A percentile compares a stretch with the other conserved stretches of the same genome.
Evolutionary conservation across 2,797 vertebrate genomes (phyloP).

Genomic region (Spinibarbus caldwelli): DNA sequence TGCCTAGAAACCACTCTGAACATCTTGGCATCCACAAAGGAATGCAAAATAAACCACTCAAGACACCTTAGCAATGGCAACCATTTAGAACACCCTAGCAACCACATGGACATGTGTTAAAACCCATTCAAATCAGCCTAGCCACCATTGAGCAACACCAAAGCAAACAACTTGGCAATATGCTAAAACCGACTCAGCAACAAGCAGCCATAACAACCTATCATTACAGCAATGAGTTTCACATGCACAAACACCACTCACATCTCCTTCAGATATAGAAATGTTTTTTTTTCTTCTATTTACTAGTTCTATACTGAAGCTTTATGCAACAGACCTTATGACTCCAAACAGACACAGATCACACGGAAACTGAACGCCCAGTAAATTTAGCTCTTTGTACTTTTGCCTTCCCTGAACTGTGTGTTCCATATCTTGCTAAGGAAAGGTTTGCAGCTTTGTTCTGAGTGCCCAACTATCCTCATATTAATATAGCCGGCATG

Average conservation of each 20-base stretch:
- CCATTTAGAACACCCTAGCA: neutral
- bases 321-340: constrained; percentile 28
- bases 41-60: neutral
- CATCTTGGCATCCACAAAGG: neutral
- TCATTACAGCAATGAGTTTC: constrained; percentile 10
- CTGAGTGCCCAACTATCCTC: constrained; percentile 51
- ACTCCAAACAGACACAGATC: neutral
- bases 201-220: neutral
- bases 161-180: neutral
- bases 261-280: neutral
- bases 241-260: constrained; percentile 2
- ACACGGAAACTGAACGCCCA: neutral
- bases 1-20: neutral
- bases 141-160: neutral
- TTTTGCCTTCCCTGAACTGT: constrained; percentile 11
- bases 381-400: constrained; percentile 4
- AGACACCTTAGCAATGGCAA: neutral
- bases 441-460: constrained; percentile 51
- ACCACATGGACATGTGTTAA: neutral
- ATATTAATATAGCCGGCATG: constrained; percentile 58
- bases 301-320: constrained; percentile 22
- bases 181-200: neutral
- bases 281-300: neutral
- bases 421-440: neutral
- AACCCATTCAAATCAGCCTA: neutral